These are phyloP conservation scores for Oophaga pumilio DNA, from an alignment of 2,113 vertebrate species.

Conservation along the genomic window DNA sequence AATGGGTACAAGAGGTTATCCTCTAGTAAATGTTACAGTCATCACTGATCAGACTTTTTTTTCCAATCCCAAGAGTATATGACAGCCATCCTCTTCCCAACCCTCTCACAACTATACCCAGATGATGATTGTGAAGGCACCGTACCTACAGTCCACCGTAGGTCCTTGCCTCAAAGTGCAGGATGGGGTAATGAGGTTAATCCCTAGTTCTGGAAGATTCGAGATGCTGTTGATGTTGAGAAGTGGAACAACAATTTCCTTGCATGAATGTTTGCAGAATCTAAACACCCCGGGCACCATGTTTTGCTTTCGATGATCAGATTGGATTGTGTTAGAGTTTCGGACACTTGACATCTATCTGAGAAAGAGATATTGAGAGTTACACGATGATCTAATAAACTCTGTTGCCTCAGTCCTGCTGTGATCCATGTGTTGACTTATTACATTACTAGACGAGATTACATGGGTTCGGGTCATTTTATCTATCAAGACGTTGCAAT, in stretches of 20 bases:
- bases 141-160: too few relatives aligned
- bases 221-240: background rate
- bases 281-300: background rate
- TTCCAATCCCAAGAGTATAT: too few relatives aligned
- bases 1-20: too few relatives aligned
- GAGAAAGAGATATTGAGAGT: background rate
- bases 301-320: background rate
- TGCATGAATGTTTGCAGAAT: background rate
- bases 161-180: too few relatives aligned
- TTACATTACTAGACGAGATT: background rate
- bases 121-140: too few relatives aligned
- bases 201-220: background rate
- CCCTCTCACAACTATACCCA: too few relatives aligned
- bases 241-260: background rate
- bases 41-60: too few relatives aligned
- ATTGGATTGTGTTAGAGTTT: background rate
- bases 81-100: too few relatives aligned
- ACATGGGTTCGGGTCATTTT: background rate
- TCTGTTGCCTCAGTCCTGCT: background rate
- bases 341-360: constrained; percentile 10
- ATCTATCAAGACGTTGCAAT: background rate
- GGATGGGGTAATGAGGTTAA: too few relatives aligned
- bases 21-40: too few relatives aligned
- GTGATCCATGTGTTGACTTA: background rate
- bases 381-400: constrained; percentile 6